Evolutionary conservation across 2,113 vertebrate genomes (phyloP).

Genomic region (Rhinolophus ferrumequinum): DNA sequence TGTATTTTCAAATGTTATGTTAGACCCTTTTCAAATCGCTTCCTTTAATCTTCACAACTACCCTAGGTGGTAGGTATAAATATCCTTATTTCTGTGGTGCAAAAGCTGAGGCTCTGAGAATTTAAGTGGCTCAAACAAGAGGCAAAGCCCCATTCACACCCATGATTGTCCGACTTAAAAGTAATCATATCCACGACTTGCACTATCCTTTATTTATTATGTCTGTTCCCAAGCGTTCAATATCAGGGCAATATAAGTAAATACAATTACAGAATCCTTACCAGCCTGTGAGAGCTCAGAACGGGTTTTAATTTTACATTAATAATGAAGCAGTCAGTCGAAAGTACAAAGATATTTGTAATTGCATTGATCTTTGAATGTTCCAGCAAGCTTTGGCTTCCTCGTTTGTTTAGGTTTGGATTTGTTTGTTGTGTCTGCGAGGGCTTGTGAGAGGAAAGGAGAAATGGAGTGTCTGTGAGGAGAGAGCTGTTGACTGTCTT

Average conservation of each 20-base stretch:
- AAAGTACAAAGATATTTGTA: conserved; percentile 22
- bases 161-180: neutral
- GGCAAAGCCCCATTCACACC: neutral
- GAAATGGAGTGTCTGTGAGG: neutral
- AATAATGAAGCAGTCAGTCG: conserved; percentile 39
- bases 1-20: neutral
- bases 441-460: neutral
- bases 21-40: neutral
- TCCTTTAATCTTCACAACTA: neutral
- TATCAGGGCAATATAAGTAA: conserved; percentile 16
- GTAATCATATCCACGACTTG: neutral
- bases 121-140: neutral
- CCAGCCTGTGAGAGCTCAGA: neutral
- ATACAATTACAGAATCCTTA: neutral
- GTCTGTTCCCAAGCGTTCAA: neutral
- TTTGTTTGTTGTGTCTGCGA: neutral
- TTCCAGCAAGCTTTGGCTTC: neutral
- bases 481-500: neutral
- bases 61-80: neutral
- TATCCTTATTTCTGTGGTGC: neutral
- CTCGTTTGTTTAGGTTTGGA: neutral
- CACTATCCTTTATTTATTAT: neutral
- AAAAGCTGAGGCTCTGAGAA: neutral
- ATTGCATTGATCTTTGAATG: neutral
- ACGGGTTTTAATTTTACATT: conserved; percentile 26